phyloP scores from a whole-genome alignment of 2,888 invertebrate genomes.

The Spialia ferax region DNA sequence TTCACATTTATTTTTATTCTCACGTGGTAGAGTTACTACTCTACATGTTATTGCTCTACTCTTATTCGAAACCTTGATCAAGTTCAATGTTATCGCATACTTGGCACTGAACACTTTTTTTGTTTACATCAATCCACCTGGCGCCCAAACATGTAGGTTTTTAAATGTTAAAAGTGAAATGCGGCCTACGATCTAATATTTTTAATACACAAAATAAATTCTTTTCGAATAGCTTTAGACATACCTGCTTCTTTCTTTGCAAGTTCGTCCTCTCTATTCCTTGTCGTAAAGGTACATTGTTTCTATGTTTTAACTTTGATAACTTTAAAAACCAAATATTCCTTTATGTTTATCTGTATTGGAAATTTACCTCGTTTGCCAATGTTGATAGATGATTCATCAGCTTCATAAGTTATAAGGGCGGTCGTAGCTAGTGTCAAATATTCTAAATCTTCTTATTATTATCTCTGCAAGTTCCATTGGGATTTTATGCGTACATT shows the following conservation, averaged over 20 bases:
- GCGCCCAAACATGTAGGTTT: conserved; percentile 17
- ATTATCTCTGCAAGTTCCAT: too few relatives aligned
- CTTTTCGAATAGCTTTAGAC: background rate
- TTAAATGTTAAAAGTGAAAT: conserved; percentile 8
- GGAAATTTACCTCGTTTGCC: background rate
- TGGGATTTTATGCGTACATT: too few relatives aligned
- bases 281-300: background rate
- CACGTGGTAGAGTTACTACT: background rate
- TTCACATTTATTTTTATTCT: conserved; percentile 1
- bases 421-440: too few relatives aligned
- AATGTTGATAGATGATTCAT: background rate
- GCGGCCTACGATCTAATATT: background rate
- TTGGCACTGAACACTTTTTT: conserved; percentile 38
- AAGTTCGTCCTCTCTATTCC: background rate
- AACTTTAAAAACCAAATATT: too few relatives aligned
- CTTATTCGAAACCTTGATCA: conserved; percentile 25
- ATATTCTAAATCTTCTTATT: too few relatives aligned
- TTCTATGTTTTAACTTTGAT: background rate
- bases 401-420: too few relatives aligned
- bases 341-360: too few relatives aligned
- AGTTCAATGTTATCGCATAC: conserved; percentile 40
- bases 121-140: conserved; percentile 38
- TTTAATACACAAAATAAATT: background rate
- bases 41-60: conserved; percentile 14
- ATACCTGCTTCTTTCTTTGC: background rate